These are phyloP conservation scores for Enteromius argenteus DNA, from an alignment of 2,797 vertebrate species.

Conservation along the genomic window DNA sequence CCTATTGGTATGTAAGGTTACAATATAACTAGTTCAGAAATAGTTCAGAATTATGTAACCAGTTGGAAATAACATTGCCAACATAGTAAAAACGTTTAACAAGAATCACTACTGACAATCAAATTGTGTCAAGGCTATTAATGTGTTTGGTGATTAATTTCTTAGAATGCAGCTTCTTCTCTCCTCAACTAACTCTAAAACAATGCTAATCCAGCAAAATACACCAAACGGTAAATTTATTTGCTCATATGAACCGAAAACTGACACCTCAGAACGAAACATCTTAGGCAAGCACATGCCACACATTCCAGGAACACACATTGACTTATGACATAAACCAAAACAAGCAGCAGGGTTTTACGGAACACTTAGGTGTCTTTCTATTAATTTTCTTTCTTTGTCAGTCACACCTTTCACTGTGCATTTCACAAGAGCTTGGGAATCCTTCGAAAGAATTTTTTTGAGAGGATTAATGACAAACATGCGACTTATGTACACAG, in stretches of 20 bases:
- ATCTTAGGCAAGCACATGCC: slow-evolving; percentile 70
- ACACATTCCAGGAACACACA: slow-evolving; percentile 75
- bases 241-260: slow-evolving; percentile 52
- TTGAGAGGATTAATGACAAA: slow-evolving; percentile 30
- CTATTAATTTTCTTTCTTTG: not conserved
- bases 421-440: not conserved
- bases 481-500: slow-evolving; percentile 1
- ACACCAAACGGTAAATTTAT: slow-evolving; percentile 26
- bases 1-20: not conserved
- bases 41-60: not conserved
- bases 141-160: slow-evolving; percentile 41
- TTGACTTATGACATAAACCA: slow-evolving; percentile 68
- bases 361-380: slow-evolving; percentile 29
- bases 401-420: not conserved
- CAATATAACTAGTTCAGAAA: not conserved
- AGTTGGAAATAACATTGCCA: not conserved
- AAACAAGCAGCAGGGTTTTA: slow-evolving; percentile 65
- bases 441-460: not conserved
- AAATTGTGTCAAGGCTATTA: slow-evolving; percentile 29
- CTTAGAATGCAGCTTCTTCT: slow-evolving; percentile 33
- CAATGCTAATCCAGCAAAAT: slow-evolving; percentile 1
- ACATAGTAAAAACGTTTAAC: slow-evolving; percentile 17
- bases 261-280: slow-evolving; percentile 60
- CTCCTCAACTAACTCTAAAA: slow-evolving; percentile 43
- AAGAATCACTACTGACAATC: slow-evolving; percentile 38